phyloP scores from a whole-genome alignment of 2,888 invertebrate species.

The Mesorhabditis sp. region DNA sequence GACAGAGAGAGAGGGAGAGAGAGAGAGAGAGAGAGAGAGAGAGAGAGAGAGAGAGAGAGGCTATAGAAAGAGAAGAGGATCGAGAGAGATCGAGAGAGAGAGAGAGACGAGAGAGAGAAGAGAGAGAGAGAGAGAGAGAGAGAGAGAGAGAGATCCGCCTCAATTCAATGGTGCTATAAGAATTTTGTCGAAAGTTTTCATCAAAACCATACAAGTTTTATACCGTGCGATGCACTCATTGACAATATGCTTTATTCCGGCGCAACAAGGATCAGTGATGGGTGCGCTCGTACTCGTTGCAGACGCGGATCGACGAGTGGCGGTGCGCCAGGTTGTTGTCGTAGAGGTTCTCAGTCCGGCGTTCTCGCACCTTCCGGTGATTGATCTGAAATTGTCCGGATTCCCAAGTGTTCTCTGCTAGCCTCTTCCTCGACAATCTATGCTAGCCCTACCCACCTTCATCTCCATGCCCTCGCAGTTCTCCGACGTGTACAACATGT shows the following conservation, averaged over 20 bases:
- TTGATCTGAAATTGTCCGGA: background rate
- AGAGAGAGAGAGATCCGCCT: background rate
- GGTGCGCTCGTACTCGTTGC: background rate
- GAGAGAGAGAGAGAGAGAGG: background rate
- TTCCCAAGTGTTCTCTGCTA: too few species aligned
- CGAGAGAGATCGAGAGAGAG: background rate
- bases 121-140: background rate
- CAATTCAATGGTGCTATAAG: background rate
- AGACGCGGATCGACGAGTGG: background rate
- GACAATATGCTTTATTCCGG: too few species aligned
- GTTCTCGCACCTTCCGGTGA: background rate
- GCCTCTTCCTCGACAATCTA: too few species aligned
- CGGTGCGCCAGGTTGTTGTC: background rate
- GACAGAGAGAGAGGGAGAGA: background rate
- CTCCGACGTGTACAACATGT: slow-evolving; percentile 3
- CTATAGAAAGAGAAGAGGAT: background rate
- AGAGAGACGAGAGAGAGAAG: background rate
- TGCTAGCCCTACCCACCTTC: background rate
- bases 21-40: background rate
- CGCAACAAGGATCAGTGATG: too few species aligned
- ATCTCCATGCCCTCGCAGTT: slow-evolving; percentile 3
- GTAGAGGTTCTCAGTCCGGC: background rate
- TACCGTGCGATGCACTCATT: too few species aligned
- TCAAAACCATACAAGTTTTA: too few species aligned
- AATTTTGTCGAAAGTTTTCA: background rate